A percentile compares a stretch with the other conserved stretches of the same genome.
Conservation (phyloP, 92 coral and sea anemone species). For the Phenganax marumi region DNA sequence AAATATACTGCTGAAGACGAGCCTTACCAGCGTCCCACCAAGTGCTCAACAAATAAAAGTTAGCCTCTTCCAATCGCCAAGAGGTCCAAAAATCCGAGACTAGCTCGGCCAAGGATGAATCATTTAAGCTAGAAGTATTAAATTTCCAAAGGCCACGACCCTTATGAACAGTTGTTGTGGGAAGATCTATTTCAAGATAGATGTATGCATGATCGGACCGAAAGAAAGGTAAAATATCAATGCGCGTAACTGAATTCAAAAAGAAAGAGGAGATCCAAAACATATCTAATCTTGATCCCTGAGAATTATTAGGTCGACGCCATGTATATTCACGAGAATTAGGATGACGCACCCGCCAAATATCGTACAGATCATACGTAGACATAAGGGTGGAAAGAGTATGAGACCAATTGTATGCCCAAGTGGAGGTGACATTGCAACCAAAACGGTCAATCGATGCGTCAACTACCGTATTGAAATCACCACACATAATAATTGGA, state of each 20-base stretch:
- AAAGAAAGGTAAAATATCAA: not conserved
- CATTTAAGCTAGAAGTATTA: constrained; percentile 50
- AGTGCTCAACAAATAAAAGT: too few species aligned
- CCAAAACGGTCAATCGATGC: constrained; percentile 1
- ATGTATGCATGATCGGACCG: not conserved
- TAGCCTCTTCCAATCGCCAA: constrained; percentile 38
- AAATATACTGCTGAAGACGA: too few species aligned
- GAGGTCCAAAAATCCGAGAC: constrained; percentile 31
- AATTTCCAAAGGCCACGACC: constrained; percentile 63
- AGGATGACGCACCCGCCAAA: constrained; percentile 52
- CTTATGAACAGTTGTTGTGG: constrained; percentile 7
- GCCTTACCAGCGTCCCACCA: too few species aligned
- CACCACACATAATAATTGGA: too few species aligned
- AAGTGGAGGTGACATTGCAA: too few species aligned
- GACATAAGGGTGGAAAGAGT: not conserved
- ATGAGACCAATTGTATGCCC: constrained; percentile 39
- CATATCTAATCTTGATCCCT: not conserved
- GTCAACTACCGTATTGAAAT: too few species aligned
- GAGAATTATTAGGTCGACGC: not conserved
- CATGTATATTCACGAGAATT: constrained; percentile 15
- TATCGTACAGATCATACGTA: not conserved
- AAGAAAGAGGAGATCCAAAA: not conserved
- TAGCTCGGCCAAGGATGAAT: not conserved
- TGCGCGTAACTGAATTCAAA: not conserved
- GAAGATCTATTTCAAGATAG: constrained; percentile 9